Evolutionary conservation across 2,113 vertebrate species (phyloP), one percentile per base, ranked within the genome.

Genomic region (Tympanuchus pallidicinctus): DNA sequence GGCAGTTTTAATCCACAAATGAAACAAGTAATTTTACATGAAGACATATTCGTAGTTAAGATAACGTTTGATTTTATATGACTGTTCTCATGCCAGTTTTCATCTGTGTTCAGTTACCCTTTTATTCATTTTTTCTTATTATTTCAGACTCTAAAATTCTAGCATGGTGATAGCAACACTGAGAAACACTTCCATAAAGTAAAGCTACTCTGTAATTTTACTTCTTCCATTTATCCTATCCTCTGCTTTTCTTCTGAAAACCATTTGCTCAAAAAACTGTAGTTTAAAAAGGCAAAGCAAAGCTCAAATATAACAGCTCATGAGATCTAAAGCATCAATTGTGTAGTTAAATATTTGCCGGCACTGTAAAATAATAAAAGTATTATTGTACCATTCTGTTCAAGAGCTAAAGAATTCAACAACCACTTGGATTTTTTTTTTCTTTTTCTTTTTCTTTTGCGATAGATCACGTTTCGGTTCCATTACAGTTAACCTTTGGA

Each of bases 381-480:
- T 66, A 40, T 76, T 94, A 70, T 71, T 83, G 66, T 88, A 75
- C 82, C 70, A 40, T 93, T 82, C 43, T 91, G 19, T 65, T 72
- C 38, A 87, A 95, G 76, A 90, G 82, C 70, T 93, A 82, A 97
- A 94, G 74, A 87, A 89, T 93, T 90, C 54, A 91, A 34, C 56
- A 89, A 54, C 47, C 30, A 90, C n/a, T 82, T 84, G 77, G 22
- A 71, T 93, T 5, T 20, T 73, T 56, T 18, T 52, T 93, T 54
- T 92, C 8, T 27, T 54, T 25, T 50, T 92, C 63, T 93, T 92
- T 92, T 47, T 92, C 71, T 94, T 92, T 92, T 47, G 75, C 77
- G 65, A 22, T 83, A 99, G 99, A 99, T 96, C 98, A 98, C 40
- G 98, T 99, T 86, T 98, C 97, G 0, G 98, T 99, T 96, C 87